Evolutionary conservation across 2,113 vertebrate species (phyloP).

Genomic region (Burhinus oedicnemus): DNA sequence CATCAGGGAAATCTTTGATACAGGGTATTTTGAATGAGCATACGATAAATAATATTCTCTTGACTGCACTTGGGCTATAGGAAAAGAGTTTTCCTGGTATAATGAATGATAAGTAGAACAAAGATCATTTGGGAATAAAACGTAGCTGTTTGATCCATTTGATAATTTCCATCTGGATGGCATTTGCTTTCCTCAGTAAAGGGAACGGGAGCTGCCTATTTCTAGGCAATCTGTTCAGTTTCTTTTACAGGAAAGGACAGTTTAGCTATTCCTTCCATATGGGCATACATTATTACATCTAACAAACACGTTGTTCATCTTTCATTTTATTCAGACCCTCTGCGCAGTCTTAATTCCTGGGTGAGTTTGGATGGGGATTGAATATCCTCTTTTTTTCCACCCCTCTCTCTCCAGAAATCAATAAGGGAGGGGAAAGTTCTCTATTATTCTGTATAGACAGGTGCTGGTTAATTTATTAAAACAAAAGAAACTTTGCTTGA

Average conservation of each 20-base stretch:
- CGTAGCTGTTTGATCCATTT: conserved; percentile 38
- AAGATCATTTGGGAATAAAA: conserved; percentile 44
- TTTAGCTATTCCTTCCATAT: conserved; percentile 38
- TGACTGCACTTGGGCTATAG: neutral
- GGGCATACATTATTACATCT: conserved; percentile 29
- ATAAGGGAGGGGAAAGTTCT: neutral
- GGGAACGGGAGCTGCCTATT: conserved; percentile 13
- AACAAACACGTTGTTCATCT: conserved; percentile 15
- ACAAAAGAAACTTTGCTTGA: neutral
- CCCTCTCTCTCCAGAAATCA: neutral
- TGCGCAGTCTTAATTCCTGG: neutral
- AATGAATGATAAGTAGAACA: conserved; percentile 37
- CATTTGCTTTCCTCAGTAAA: conserved; percentile 1
- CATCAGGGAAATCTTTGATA: neutral
- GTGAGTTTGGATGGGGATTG: neutral
- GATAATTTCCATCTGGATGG: conserved; percentile 61
- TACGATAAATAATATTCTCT: neutral
- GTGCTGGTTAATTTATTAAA: neutral
- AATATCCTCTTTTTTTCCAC: neutral
- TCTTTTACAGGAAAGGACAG: neutral
- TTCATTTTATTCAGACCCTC: neutral
- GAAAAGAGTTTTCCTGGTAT: neutral
- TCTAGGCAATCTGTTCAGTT: conserved; percentile 53
- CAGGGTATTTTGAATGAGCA: neutral
- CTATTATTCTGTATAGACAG: neutral